These are phyloP conservation scores for Callyntrura guangdongensis DNA, from an alignment of 2,888 invertebrate genomes.

Conservation along the genomic window DNA sequence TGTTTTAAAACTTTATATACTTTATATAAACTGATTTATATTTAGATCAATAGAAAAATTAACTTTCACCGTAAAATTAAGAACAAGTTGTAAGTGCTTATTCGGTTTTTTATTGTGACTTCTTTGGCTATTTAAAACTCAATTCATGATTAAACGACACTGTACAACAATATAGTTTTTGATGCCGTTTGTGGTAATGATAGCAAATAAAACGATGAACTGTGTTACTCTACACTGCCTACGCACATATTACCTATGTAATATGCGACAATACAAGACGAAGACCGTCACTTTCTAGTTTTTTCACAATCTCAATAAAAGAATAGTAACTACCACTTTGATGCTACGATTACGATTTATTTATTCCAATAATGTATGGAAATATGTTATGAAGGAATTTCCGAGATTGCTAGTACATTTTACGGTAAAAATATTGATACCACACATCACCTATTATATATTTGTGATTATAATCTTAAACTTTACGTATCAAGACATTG, in stretches of 20 bases:
- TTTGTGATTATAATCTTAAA: slow-evolving; percentile 26
- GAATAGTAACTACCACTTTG: slow-evolving; percentile 49
- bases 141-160: slow-evolving; percentile 49
- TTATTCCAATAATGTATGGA: slow-evolving; percentile 27
- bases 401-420: slow-evolving; percentile 10
- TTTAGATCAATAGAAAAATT: slow-evolving; percentile 64
- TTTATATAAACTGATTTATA: slow-evolving; percentile 64
- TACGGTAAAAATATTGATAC: slow-evolving; percentile 5
- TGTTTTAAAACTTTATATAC: slow-evolving; percentile 58
- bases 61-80: slow-evolving; percentile 49
- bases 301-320: slow-evolving; percentile 23
- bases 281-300: too few species aligned
- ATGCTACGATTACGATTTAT: slow-evolving; percentile 34
- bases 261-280: not conserved
- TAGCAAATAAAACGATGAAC: too few species aligned
- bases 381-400: slow-evolving; percentile 29
- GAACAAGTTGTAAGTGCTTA: not conserved
- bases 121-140: slow-evolving; percentile 69
- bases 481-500: slow-evolving; percentile 58
- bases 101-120: slow-evolving; percentile 71
- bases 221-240: not conserved
- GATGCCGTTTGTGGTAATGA: not conserved
- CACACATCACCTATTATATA: not conserved
- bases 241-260: not conserved
- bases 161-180: slow-evolving; percentile 39